Evolutionary conservation across 2,113 vertebrate species (phyloP), one percentile per base, ranked within the genome.

Genomic region (Riparia riparia): DNA sequence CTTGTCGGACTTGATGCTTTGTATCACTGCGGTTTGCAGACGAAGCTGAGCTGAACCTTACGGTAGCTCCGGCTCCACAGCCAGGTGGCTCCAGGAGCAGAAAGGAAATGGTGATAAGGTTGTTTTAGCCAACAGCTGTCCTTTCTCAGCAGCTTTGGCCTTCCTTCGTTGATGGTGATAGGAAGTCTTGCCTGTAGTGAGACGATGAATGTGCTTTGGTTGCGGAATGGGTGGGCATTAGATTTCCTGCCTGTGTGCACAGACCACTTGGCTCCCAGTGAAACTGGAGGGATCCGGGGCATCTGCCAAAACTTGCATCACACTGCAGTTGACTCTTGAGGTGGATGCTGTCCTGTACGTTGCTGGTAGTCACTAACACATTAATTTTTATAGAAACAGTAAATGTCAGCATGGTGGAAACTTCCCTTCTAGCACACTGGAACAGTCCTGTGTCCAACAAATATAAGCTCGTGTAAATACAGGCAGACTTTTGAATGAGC

Each of bases 291-390:
- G 45, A 45, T 69, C 34, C 21, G n/a, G 19, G 14, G 54, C 21
- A 53, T 51, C 53, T 65, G 29, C 20, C 41, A 60, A 1, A 76
- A 1, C 15, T 28, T 74, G 14, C 9, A 16, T 57, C 2, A 1
- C 7, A 3, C 32, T 73, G 20, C 34, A 61, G 58, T 32, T 1
- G 1, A 1, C 54, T 45, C 25, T 45, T 41, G 45, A 72, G 37
- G 31, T 28, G 50, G 49, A 47, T 90, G 44, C 39, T 77, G 8
- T 64, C 12, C 42, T 74, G 7, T 39, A 56, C 28, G 44, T 86
- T 0, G 0, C 17, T 68, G 25, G n/a, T 90, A 50, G 28, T 61
- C 50, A 57, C 7, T 70, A 31, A 24, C 50, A 20, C 0, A 0
- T 41, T 47, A 19, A 34, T 65, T 79, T 91, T 64, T 61, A 11